Evolutionary conservation across 2,797 vertebrate genomes (phyloP).

Genomic region (Melanogrammus aeglefinus): DNA sequence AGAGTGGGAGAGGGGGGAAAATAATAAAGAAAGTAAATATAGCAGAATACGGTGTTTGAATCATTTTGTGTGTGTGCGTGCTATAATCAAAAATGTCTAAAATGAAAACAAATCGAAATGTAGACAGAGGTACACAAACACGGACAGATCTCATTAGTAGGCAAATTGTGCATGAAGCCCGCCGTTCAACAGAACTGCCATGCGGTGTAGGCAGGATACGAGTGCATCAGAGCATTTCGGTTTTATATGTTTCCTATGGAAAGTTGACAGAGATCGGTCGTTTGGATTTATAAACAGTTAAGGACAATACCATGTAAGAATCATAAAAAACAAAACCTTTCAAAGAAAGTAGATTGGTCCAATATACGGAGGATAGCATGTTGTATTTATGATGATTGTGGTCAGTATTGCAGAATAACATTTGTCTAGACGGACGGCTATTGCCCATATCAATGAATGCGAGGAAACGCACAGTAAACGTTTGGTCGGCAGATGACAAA

Average conservation of each 20-base stretch:
- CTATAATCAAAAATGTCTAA: not conserved
- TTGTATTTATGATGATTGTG: not conserved
- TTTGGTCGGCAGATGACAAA: not conserved
- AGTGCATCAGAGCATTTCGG: not conserved
- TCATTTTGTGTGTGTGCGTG: not conserved
- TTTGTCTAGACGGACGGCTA: not conserved
- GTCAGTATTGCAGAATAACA: not conserved
- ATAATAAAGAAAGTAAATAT: constrained; percentile 5
- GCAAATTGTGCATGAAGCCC: not conserved
- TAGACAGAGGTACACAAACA: constrained; percentile 11
- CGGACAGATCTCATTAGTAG: constrained; percentile 5
- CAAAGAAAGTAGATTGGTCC: not conserved
- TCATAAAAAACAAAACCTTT: not conserved
- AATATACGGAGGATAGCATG: not conserved
- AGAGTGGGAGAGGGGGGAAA: constrained; percentile 28
- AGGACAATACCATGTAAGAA: not conserved
- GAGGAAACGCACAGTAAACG: not conserved
- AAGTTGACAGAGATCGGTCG: not conserved
- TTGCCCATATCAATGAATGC: not conserved
- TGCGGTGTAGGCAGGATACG: constrained; percentile 8
- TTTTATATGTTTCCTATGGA: not conserved
- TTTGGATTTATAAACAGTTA: not conserved
- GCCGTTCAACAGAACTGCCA: constrained; percentile 29
- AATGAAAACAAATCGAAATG: not conserved
- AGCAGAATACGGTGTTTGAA: not conserved